Base-by-base conservation (phyloP, 92 coral and sea anemone genomes). In the Meandrina meandrites region DNA sequence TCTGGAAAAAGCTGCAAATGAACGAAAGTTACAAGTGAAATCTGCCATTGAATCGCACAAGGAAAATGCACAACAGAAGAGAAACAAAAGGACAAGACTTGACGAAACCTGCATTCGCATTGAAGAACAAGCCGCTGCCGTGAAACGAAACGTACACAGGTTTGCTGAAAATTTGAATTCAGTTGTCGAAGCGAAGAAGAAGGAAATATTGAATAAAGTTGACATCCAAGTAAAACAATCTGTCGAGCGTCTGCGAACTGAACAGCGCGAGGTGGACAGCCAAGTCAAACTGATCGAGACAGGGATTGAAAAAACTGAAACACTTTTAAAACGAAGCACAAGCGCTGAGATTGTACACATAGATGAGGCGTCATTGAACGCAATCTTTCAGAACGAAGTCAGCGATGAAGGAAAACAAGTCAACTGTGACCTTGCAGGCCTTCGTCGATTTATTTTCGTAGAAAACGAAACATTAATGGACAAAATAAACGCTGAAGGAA, bases 1-100 rank as follows among this genome's bases (percentile, higher is more conserved):
- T 81, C 58, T 81, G 85, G 85, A 64, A 24, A 15, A 35, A 12
- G 85, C 76, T 9, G 58, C 85, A 48, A 50, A 66, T 13, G 85
- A 81, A 40, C 60, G 57, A 4, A 81, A 81, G 47, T 79, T 31
- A 35, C 21, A 57, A 54, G 19, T 79, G 1, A 56, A 31, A 18
- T 24, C 50, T 1, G 53, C 71, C 13, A 56, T 79, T 9, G 82
- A 79, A 57, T 79, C 47, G 5, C 66, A 79, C 13, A 79, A 57
- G 60, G 42, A 57, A 34, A 79, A 27, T 34, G 82, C 31, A 32
- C 28, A 15, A 24, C 31, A 32, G 42, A 79, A 79, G 71, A 22
- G 8, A 27, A 11, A 32, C 12, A 79, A 54, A 24, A 27, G 79
- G 14, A 62, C 60, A 22, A 0, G 8, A 47, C 48, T 74, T 58